Evolutionary conservation across 30 jellyfish, hydroid and myxozoan genomes (phyloP), one percentile per base, ranked within the genome.

Genomic region (Pseudorhiza aurosa): DNA sequence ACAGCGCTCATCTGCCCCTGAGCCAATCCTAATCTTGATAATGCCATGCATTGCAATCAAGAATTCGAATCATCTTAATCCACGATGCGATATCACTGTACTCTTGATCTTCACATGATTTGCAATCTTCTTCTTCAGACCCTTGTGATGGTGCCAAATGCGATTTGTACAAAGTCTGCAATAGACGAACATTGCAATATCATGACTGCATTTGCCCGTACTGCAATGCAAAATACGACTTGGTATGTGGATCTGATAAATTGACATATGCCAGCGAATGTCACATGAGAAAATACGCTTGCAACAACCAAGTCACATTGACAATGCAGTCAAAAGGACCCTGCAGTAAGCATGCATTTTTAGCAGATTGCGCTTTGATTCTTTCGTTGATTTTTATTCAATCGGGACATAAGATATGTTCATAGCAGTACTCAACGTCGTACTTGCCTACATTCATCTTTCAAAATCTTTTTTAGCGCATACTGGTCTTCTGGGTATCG

Each of bases 181-280:
- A 53, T 10, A 53, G 81, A 62, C 58, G 33, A 50, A 68, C 78
- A 0, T 39, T 30, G 8, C 30, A 26, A 3, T 8, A 80, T 8
- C 58, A 85, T 36, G 83, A 92, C 50, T 92, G 98, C 44, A 27
- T 85, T 1, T 92, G 98, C 47, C 96, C 95, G n/a, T 36, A 67
- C 4, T 92, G 98, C 62, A 62, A 65, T 28, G 40, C 77, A 8
- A 58, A 35, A 19, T 84, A 77, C 69, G 19, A 39, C 60, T 85
- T 82, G 31, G 89, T 85, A 17, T 92, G 98, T 44, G 91, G 92
- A 0, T 67, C 83, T 12, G 93, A 78, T 64, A 93, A 85, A 27
- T 43, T 74, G 42, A 82, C 96, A 29, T 92, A 92, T 49, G 98
- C 98, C 29, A 85, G 95, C 53, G 82, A 71, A 25, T 92, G 98